These are phyloP conservation scores for Piezodorus guildinii DNA, from an alignment of 1,140 invertebrate species.

Conservation along the genomic window DNA sequence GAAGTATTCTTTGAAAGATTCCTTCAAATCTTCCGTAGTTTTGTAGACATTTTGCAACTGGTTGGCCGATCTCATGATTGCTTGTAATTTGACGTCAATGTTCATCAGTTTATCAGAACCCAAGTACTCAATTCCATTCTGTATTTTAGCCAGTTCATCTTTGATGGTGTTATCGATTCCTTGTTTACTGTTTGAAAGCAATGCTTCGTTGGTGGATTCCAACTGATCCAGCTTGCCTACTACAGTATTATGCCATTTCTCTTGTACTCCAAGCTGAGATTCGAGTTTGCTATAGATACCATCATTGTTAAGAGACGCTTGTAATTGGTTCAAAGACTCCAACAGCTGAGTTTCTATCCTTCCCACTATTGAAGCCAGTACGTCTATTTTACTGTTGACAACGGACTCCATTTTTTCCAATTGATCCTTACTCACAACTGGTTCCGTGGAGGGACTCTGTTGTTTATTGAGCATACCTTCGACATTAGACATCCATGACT, in stretches of 20 bases:
- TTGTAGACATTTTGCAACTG: constrained; percentile 21
- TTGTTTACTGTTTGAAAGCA: neutral
- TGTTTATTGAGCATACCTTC: constrained; percentile 23
- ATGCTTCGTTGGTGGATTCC: neutral
- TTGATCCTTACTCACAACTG: constrained; percentile 6
- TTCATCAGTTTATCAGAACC: neutral
- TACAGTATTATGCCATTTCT: constrained; percentile 1
- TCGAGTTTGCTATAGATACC: neutral
- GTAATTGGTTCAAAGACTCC: neutral
- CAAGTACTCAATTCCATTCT: constrained; percentile 7
- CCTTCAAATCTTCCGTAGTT: constrained; percentile 20
- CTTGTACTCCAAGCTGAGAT: neutral
- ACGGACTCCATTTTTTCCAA: constrained; percentile 18
- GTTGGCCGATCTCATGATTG: constrained; percentile 27
- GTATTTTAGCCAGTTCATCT: constrained; percentile 24
- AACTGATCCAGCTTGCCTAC: neutral
- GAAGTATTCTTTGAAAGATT: constrained; percentile 22
- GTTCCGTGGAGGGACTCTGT: neutral
- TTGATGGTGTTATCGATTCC: neutral
- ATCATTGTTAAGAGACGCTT: neutral
- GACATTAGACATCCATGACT: constrained; percentile 35
- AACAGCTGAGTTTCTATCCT: constrained; percentile 20
- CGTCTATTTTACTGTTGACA: constrained; percentile 23
- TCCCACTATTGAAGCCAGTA: constrained; percentile 19
- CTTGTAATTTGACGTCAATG: constrained; percentile 33